These are phyloP conservation scores for Zeuzera pyrina DNA, from an alignment of 2,888 invertebrate species.

Conservation along the genomic window DNA sequence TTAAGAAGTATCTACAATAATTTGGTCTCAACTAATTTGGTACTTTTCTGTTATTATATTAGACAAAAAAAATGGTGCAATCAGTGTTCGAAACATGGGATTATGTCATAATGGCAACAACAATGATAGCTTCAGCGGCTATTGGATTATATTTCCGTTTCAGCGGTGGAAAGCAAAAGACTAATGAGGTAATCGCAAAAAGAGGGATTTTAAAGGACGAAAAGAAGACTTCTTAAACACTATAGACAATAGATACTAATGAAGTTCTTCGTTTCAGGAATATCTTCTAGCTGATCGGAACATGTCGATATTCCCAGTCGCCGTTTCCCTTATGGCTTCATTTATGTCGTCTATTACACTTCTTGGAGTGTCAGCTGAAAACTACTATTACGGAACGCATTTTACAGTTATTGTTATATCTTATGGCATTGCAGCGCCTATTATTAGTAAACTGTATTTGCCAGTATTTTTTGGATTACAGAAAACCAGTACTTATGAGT, in stretches of 20 bases:
- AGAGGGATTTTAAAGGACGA: too few species aligned
- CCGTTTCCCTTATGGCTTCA: slow-evolving; percentile 93
- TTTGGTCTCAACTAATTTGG: too few species aligned
- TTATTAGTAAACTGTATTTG: slow-evolving; percentile 83
- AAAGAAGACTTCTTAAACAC: too few species aligned
- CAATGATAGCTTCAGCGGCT: slow-evolving; percentile 79
- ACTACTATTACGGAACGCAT: slow-evolving; percentile 86
- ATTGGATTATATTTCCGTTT: slow-evolving; percentile 91
- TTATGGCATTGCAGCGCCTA: slow-evolving; percentile 82
- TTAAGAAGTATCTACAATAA: too few species aligned
- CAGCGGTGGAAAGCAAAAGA: slow-evolving; percentile 88
- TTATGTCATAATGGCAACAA: slow-evolving; percentile 81
- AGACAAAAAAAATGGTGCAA: slow-evolving; percentile 40
- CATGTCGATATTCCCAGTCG: slow-evolving; percentile 86
- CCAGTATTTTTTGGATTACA: slow-evolving; percentile 90
- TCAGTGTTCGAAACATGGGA: slow-evolving; percentile 77
- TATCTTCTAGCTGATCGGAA: slow-evolving; percentile 87
- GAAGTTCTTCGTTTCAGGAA: slow-evolving; percentile 79
- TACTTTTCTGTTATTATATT: too few species aligned
- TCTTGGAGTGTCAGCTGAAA: slow-evolving; percentile 91
- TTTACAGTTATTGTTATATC: slow-evolving; percentile 85
- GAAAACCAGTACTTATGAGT: slow-evolving; percentile 92
- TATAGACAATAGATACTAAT: too few species aligned
- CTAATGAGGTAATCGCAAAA: slow-evolving; percentile 82
- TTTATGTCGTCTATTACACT: slow-evolving; percentile 94